Evolutionary conservation across 2,797 vertebrate genomes (phyloP), one percentile per base, ranked within the genome.

Genomic region (Ctenosaura bakeri): DNA sequence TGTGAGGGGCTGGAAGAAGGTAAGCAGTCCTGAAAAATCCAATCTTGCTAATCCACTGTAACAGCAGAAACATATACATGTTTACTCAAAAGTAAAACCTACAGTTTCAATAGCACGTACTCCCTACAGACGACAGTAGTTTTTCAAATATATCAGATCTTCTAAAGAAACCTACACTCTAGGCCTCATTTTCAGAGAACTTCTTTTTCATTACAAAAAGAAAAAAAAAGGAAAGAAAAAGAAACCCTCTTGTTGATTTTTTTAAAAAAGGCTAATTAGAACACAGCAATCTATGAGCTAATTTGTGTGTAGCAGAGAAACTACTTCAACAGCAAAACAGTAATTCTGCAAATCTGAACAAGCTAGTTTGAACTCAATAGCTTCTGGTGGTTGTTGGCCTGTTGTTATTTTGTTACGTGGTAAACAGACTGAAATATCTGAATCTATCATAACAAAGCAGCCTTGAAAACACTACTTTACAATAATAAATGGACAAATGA

Each of bases 281-380:
- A 93, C 38, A 80, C 74, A 92, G 50, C 50, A 52, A 77, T 64
- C 90, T 88, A 93, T 94, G 78, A 85, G 81, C 86, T 93, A 93
- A 91, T 88, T 93, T 88, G 90, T 92, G 88, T 71, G 78, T 89
- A 92, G 29, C 87, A 88, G 85, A 29, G 91, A 94, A 92, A 92
- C 87, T 92, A 95, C 87, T 86, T 82, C 85, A 84, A 92, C 89
- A 94, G 91, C 92, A 96, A 95, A 95, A 91, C 77, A 92, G 77
- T 85, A 93, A 89, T 91, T 94, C 89, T 83, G 91, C 76, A 91
- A 74, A 54, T 80, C 35, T 59, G 74, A 2, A 83, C 46, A 86
- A 73, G 90, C 93, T 92, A 95, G 92, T 93, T 90, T 89, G 87
- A 93, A 94, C 90, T 92, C 88, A 92, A 90, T 88, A 90, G 90